These are phyloP conservation scores for Hydra vulgaris DNA, from an alignment of 30 jellyfish, hydroid and myxozoan genomes.

Conservation along the genomic window DNA sequence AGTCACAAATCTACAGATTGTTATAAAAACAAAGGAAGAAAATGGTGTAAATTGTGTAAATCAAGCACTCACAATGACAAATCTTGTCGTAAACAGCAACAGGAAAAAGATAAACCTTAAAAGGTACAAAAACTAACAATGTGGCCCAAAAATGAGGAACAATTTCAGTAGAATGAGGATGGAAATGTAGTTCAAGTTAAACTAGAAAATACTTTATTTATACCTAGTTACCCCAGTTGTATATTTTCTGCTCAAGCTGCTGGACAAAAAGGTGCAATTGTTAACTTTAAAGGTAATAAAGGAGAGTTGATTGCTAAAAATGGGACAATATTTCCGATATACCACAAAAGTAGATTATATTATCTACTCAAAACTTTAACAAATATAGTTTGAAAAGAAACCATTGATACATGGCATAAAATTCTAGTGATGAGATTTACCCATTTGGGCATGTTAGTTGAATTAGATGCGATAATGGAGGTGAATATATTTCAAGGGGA, in stretches of 20 bases:
- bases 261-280: conserved; percentile 25
- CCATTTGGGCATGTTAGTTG: conserved; percentile 45
- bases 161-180: conserved; percentile 1
- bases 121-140: conserved; percentile 34
- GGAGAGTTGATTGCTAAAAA: conserved; percentile 27
- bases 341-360: conserved; percentile 33
- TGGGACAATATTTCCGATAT: conserved; percentile 24
- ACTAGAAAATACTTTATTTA: conserved; percentile 31
- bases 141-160: conserved; percentile 51
- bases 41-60: conserved; percentile 56
- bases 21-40: neutral
- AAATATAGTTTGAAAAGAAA: conserved; percentile 17
- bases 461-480: no score
- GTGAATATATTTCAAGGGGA: no score
- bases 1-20: conserved; percentile 68
- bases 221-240: conserved; percentile 46
- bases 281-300: conserved; percentile 18
- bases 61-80: conserved; percentile 39
- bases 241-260: conserved; percentile 60
- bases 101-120: conserved; percentile 29
- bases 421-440: conserved; percentile 30
- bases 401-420: conserved; percentile 40
- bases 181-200: conserved; percentile 33
- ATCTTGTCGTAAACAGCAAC: conserved; percentile 40
- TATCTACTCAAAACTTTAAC: conserved; percentile 33